A percentile compares a stretch with the other conserved stretches of the same genome.
These are phyloP conservation scores for Lasioglossum albipes DNA, from an alignment of 1,140 invertebrate species.

Conservation along the genomic window DNA sequence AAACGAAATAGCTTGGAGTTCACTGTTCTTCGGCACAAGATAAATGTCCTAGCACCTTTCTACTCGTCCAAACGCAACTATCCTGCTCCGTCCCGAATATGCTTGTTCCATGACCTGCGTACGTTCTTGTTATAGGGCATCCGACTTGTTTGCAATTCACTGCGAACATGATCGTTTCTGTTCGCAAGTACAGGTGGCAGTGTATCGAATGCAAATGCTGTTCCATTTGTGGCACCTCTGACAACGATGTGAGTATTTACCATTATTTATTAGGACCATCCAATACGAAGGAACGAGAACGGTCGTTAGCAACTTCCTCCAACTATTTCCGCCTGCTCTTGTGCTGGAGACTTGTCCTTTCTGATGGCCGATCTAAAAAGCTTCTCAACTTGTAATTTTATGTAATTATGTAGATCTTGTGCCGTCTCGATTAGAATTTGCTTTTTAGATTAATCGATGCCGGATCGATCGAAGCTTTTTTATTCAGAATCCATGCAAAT, in stretches of 20 bases:
- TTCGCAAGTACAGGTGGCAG: constrained; percentile 99
- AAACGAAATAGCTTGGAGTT: constrained; percentile 80
- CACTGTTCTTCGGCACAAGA: constrained; percentile 91
- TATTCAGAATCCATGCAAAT: no score
- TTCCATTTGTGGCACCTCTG: constrained; percentile 98
- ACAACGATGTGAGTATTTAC: constrained; percentile 95
- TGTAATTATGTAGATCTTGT: no score
- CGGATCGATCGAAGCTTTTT: no score
- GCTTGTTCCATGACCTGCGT: constrained; percentile 66
- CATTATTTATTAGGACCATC: constrained; percentile 1
- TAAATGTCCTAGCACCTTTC: constrained; percentile 81
- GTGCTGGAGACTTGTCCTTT: no score
- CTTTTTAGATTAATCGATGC: no score
- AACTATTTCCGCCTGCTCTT: constrained; percentile 1
- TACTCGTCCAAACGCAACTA: constrained; percentile 66
- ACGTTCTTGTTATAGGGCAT: constrained; percentile 86
- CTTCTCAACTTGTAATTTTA: no score
- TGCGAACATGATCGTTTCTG: constrained; percentile 98
- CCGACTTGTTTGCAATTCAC: constrained; percentile 99
- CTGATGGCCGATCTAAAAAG: no score
- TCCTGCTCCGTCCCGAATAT: constrained; percentile 62
- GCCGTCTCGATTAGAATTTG: no score
- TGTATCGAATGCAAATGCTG: constrained; percentile 99
- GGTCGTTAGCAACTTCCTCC: neutral
- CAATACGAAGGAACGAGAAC: neutral